Percentiles rank a stretch among this genome's conserved stretches.
These are phyloP conservation scores for Aegotheles bennettii DNA, from an alignment of 2,113 vertebrate species.

Conservation along the genomic window DNA sequence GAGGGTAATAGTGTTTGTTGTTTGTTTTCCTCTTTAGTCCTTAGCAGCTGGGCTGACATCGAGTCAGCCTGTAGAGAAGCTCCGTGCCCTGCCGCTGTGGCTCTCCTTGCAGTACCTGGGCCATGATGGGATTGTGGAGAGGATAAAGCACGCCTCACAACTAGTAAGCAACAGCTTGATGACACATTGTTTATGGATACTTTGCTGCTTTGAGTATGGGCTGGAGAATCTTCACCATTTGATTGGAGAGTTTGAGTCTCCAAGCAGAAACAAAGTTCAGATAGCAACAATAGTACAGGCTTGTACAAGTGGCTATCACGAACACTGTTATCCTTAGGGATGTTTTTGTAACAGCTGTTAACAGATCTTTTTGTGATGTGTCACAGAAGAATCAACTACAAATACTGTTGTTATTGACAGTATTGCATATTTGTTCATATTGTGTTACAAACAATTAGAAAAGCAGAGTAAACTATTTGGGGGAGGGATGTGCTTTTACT, in stretches of 20 bases:
- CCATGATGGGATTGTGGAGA: conserved; percentile 87
- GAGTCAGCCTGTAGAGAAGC: conserved; percentile 88
- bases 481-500: not conserved
- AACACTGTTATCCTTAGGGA: not conserved
- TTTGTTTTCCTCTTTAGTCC: conserved; percentile 73
- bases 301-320: not conserved
- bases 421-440: not conserved
- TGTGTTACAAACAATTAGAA: not conserved
- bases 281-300: accelerated
- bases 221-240: not conserved
- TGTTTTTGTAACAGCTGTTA: not conserved
- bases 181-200: not conserved
- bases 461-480: not conserved
- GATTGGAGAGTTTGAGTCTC: not conserved
- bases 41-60: conserved; percentile 90
- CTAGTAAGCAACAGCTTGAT: conserved; percentile 77
- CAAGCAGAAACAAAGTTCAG: not conserved
- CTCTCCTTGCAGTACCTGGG: conserved; percentile 93
- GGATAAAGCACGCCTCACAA: conserved; percentile 83
- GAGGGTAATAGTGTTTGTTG: not conserved
- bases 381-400: not conserved
- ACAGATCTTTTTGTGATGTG: not conserved
- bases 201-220: not conserved
- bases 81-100: conserved; percentile 92
- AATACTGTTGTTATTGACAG: not conserved